These are phyloP conservation scores for Nasua narica DNA, from an alignment of 2,797 vertebrate species.

Conservation along the genomic window DNA sequence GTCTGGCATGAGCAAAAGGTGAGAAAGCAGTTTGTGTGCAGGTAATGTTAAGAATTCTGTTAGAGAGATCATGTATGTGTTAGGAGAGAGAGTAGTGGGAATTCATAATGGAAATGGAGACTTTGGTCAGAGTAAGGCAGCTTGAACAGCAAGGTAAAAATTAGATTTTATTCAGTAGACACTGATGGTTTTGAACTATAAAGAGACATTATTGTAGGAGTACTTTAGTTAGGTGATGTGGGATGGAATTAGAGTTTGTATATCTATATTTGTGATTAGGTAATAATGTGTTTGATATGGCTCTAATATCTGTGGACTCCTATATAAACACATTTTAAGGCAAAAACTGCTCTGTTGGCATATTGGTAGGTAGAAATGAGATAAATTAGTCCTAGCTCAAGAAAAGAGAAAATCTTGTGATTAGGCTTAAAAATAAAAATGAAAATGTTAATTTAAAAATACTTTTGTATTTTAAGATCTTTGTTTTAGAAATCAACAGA, in stretches of 20 bases:
- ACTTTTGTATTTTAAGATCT: slow-evolving; percentile 11
- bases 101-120: slow-evolving; percentile 21
- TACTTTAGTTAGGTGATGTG: background rate
- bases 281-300: slow-evolving; percentile 27
- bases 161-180: slow-evolving; percentile 27
- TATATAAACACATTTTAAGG: background rate
- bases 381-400: background rate
- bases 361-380: slow-evolving; percentile 36
- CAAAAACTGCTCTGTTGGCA: background rate
- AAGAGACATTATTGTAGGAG: background rate
- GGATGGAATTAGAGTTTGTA: background rate
- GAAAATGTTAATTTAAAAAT: slow-evolving; percentile 44
- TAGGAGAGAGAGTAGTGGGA: background rate
- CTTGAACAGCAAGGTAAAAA: slow-evolving; percentile 25
- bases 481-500: slow-evolving; percentile 32
- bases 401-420: slow-evolving; percentile 13
- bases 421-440: slow-evolving; percentile 47
- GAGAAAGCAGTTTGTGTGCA: background rate
- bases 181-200: slow-evolving; percentile 19
- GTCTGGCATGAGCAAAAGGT: background rate
- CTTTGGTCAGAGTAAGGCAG: background rate
- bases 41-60: background rate
- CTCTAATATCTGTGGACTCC: background rate
- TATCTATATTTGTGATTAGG: background rate
- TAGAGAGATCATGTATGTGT: background rate